A percentile compares a stretch with the other conserved stretches of the same genome.
phyloP scores from a whole-genome alignment of 2,888 invertebrate genomes.

The Smittia aterrima region DNA sequence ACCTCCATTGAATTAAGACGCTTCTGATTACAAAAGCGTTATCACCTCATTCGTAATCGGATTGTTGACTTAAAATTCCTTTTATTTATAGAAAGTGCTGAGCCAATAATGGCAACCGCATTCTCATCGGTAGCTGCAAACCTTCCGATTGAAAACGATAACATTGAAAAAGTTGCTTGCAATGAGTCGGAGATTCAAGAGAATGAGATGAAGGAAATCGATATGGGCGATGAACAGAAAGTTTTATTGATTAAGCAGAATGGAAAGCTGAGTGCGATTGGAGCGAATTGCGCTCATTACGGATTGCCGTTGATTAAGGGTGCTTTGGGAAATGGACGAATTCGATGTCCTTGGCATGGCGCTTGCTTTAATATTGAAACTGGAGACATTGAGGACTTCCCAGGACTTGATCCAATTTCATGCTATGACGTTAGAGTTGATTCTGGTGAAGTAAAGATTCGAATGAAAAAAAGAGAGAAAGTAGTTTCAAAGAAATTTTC shows the following conservation, averaged over 20 bases:
- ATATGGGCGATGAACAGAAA: constrained; percentile 66
- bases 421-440: constrained; percentile 75
- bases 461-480: constrained; percentile 62
- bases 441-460: constrained; percentile 70
- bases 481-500: constrained; percentile 58
- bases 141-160: constrained; percentile 52
- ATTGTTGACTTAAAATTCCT: neutral
- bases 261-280: constrained; percentile 77
- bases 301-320: constrained; percentile 85
- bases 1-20: too few species aligned
- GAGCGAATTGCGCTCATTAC: constrained; percentile 91
- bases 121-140: neutral
- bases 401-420: constrained; percentile 89
- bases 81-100: neutral
- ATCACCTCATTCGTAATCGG: neutral
- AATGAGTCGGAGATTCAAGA: constrained; percentile 68
- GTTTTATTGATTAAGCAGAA: constrained; percentile 84
- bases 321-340: constrained; percentile 74
- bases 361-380: constrained; percentile 88
- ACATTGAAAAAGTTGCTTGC: constrained; percentile 73
- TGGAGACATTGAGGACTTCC: constrained; percentile 97
- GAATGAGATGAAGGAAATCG: constrained; percentile 77
- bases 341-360: constrained; percentile 96
- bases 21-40: too few species aligned
- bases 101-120: neutral